A percentile compares a stretch with the other conserved stretches of the same genome.
Evolutionary conservation across 2,797 vertebrate species (phyloP).

Genomic region (Xenopus petersii): DNA sequence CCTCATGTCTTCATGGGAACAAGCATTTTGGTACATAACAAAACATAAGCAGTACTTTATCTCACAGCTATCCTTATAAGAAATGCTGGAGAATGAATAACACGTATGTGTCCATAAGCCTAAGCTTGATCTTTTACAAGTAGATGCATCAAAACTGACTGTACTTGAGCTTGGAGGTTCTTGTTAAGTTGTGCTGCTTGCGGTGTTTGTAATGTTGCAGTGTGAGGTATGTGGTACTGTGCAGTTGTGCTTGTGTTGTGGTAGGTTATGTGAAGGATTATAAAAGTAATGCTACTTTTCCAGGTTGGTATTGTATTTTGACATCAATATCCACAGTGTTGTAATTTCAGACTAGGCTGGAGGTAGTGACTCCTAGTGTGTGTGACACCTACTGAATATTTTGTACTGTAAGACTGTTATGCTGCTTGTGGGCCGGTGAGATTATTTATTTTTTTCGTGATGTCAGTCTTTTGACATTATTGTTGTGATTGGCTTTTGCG

Average conservation of each 20-base stretch:
- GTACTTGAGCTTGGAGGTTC: background rate
- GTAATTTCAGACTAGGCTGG: background rate
- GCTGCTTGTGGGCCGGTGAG: background rate
- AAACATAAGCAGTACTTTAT: background rate
- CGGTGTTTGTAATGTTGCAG: constrained; percentile 33
- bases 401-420: constrained; percentile 18
- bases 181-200: constrained; percentile 5
- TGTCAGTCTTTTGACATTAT: background rate
- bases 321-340: constrained; percentile 6
- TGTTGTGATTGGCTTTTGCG: background rate
- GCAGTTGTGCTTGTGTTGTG: constrained; percentile 57
- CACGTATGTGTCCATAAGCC: background rate
- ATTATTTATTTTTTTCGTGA: background rate
- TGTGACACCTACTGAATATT: background rate
- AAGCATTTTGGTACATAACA: constrained; percentile 1
- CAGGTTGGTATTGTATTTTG: constrained; percentile 7
- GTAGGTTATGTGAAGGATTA: constrained; percentile 3
- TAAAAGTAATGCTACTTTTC: constrained; percentile 8
- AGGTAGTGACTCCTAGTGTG: no score
- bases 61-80: background rate
- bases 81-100: background rate
- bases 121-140: background rate
- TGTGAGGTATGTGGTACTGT: constrained; percentile 63
- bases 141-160: background rate
- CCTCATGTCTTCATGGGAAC: constrained; percentile 1